Conservation (phyloP, 2,113 vertebrate species). For the Albula glossodonta region DNA sequence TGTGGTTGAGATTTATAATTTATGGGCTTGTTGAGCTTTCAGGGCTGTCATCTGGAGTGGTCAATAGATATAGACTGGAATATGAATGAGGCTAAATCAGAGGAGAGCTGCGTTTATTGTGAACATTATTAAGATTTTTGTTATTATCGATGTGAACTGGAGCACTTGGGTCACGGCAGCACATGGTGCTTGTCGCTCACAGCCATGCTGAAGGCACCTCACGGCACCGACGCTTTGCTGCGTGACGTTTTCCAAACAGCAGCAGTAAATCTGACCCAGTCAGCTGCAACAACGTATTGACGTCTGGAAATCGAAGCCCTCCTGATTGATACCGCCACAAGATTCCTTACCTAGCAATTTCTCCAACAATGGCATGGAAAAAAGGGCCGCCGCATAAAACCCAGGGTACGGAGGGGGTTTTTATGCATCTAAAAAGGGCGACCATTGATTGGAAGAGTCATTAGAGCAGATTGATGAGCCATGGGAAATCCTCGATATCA, state of each 20-base stretch:
- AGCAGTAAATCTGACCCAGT: conserved; percentile 2
- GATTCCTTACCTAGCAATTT: conserved; percentile 41
- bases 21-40: neutral
- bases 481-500: neutral
- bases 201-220: neutral
- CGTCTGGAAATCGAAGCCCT: conserved; percentile 37
- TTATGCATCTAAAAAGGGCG: conserved; percentile 31
- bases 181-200: neutral
- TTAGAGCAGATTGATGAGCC: conserved; percentile 40
- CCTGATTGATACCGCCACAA: conserved; percentile 41
- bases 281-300: conserved; percentile 36
- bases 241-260: neutral
- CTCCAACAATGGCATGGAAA: conserved; percentile 22
- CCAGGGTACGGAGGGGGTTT: conserved; percentile 22
- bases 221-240: neutral
- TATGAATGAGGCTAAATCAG: neutral
- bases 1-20: neutral
- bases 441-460: conserved; percentile 42
- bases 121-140: neutral
- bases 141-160: neutral
- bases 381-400: conserved; percentile 21
- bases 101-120: neutral
- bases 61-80: neutral
- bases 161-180: neutral
- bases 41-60: neutral